Evolutionary conservation across 1,140 invertebrate species (phyloP).

Genomic region (Manduca sexta): DNA sequence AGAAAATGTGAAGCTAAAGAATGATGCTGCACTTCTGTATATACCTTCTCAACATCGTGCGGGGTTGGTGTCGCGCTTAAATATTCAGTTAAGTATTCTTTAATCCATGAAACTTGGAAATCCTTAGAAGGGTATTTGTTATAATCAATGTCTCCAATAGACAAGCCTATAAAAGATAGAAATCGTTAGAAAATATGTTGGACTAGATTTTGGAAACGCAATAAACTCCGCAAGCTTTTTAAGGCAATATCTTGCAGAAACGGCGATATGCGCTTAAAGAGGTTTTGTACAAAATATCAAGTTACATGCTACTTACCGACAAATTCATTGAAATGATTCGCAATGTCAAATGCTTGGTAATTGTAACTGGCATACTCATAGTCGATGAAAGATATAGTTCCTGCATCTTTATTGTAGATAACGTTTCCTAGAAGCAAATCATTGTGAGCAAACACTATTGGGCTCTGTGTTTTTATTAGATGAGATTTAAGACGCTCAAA

Average conservation of each 20-base stretch:
- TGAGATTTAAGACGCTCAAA: constrained; percentile 78
- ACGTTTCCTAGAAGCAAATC: constrained; percentile 97
- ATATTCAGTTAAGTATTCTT: constrained; percentile 81
- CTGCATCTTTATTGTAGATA: constrained; percentile 83
- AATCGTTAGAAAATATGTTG: no score
- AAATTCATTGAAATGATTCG: constrained; percentile 98
- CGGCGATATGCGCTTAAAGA: no score
- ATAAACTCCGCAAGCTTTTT: no score
- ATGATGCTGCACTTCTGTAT: constrained; percentile 87
- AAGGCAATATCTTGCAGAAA: no score
- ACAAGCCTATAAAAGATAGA: constrained; percentile 75
- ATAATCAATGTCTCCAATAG: constrained; percentile 81
- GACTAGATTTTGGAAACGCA: no score
- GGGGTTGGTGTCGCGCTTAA: constrained; percentile 69
- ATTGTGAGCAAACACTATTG: constrained; percentile 98
- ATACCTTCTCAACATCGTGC: constrained; percentile 80
- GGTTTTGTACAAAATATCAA: not conserved
- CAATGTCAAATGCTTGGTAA: constrained; percentile 97
- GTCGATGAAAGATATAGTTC: constrained; percentile 94
- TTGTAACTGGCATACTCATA: constrained; percentile 97
- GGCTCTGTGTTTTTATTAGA: constrained; percentile 79
- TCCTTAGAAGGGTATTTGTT: constrained; percentile 85
- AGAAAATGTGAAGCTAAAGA: constrained; percentile 88
- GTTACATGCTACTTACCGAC: constrained; percentile 79
- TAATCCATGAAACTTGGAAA: constrained; percentile 89